These are phyloP conservation scores for Bolborhynchus lineola DNA, from an alignment of 2,113 vertebrate species.

Conservation along the genomic window DNA sequence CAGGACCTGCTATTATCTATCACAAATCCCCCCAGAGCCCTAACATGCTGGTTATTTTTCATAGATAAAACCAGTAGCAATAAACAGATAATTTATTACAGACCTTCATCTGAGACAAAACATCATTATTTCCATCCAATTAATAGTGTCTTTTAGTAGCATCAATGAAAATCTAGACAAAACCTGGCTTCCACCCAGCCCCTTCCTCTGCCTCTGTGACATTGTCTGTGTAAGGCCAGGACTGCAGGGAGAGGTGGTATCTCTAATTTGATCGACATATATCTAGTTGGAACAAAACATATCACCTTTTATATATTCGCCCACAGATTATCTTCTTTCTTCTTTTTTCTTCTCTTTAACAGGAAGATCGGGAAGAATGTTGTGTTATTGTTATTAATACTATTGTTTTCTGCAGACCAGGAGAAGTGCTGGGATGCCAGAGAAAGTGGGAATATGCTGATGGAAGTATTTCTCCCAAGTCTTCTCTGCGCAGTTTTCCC, in stretches of 20 bases:
- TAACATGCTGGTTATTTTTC: background rate
- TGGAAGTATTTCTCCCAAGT: constrained; percentile 3
- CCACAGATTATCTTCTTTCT: background rate
- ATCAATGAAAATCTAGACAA: background rate
- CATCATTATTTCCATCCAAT: constrained; percentile 4
- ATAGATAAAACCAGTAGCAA: background rate
- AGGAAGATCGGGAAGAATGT: background rate
- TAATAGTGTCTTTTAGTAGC: background rate
- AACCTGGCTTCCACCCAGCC: background rate
- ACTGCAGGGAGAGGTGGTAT: background rate
- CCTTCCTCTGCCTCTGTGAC: background rate
- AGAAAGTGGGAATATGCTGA: background rate
- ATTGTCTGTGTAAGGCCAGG: background rate
- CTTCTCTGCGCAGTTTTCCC: background rate
- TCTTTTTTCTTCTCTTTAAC: background rate
- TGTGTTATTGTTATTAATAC: background rate
- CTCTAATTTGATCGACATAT: background rate
- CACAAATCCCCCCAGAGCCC: background rate
- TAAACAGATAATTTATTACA: background rate
- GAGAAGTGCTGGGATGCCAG: background rate
- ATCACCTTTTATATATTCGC: background rate
- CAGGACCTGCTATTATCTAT: background rate
- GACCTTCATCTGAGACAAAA: background rate
- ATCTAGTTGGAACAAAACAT: background rate
- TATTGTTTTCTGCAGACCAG: background rate